Evolutionary conservation across 35 echinoderm and acorn worm species (phyloP).

Genomic region (Hemicentrotus pulcherrimus): DNA sequence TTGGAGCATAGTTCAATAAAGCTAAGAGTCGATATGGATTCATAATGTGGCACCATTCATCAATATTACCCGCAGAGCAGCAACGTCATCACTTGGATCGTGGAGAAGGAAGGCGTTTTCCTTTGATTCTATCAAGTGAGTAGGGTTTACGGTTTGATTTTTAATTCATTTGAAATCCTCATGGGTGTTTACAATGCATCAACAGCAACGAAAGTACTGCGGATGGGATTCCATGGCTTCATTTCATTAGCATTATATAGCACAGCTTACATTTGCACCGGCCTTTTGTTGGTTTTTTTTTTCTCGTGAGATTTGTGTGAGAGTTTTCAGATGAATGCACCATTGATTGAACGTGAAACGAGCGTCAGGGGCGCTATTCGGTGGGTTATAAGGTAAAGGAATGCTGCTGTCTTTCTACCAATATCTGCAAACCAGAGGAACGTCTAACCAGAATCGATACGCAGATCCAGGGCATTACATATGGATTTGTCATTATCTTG

Average conservation of each 20-base stretch:
- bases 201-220: background rate
- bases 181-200: background rate
- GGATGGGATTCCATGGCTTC: too few relatives aligned
- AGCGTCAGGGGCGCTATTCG: background rate
- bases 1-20: background rate
- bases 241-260: background rate
- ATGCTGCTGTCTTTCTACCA: background rate
- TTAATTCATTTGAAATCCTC: background rate
- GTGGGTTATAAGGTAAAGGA: background rate
- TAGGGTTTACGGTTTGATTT: background rate
- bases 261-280: background rate
- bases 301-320: background rate
- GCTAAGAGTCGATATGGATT: background rate
- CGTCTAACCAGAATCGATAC: background rate
- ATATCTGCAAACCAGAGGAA: background rate
- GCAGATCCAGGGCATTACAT: background rate
- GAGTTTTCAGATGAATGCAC: background rate
- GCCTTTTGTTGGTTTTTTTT: background rate
- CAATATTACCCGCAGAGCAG: background rate
- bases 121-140: too few relatives aligned
- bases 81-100: background rate
- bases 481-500: conserved; percentile 9
- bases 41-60: background rate
- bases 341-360: background rate
- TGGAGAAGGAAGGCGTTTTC: too few relatives aligned